These are phyloP conservation scores for Coranthus polyacanthus DNA, from an alignment of 2,797 vertebrate genomes.

Conservation along the genomic window DNA sequence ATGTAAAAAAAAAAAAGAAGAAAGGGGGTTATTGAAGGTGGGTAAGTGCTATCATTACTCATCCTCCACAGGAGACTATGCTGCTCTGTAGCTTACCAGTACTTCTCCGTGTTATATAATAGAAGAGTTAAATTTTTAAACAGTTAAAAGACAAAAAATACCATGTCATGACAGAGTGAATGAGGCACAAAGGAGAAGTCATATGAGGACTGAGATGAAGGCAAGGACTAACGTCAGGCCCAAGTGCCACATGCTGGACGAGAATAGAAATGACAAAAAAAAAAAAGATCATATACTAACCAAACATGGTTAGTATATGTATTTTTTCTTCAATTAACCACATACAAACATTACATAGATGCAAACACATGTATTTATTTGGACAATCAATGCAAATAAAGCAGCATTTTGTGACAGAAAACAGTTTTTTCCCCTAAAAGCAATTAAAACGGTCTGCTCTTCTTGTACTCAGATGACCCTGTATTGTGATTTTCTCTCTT, in stretches of 20 bases:
- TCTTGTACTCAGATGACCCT: neutral
- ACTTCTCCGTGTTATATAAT: conserved; percentile 58
- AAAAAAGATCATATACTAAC: neutral
- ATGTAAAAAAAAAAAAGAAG: conserved; percentile 9
- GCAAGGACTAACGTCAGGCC: neutral
- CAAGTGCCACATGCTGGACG: neutral
- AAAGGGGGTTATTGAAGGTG: conserved; percentile 44
- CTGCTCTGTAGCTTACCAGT: conserved; percentile 39
- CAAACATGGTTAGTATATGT: too few relatives aligned
- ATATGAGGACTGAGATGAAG: conserved; percentile 17
- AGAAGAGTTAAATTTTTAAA: conserved; percentile 56
- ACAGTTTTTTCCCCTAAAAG: too few relatives aligned
- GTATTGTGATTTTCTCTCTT: neutral
- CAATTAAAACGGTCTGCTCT: too few relatives aligned
- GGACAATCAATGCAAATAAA: neutral
- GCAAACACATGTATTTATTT: neutral
- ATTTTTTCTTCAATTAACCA: neutral
- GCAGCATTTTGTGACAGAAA: neutral
- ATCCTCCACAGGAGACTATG: conserved; percentile 29
- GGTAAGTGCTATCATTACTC: conserved; percentile 62
- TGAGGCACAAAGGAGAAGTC: conserved; percentile 13
- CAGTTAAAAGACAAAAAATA: conserved; percentile 33
- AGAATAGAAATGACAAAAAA: neutral
- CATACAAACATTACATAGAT: neutral
- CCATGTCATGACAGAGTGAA: too few relatives aligned